These are phyloP conservation scores for Caloenas nicobarica DNA, from an alignment of 2,113 vertebrate genomes.

Conservation along the genomic window DNA sequence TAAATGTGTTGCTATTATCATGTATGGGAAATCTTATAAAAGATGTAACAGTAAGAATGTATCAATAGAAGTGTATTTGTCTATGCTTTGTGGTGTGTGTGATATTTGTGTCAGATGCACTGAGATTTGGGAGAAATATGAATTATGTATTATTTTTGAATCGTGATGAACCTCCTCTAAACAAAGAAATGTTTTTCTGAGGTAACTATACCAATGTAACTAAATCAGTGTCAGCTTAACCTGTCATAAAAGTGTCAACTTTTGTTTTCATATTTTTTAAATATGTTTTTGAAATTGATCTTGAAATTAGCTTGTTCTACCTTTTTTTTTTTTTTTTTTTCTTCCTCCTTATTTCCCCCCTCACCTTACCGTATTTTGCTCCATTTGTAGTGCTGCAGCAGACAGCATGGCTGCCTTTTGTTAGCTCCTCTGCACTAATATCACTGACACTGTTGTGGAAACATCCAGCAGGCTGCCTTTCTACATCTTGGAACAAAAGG, in stretches of 20 bases:
- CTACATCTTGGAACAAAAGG: background rate
- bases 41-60: background rate
- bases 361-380: slow-evolving; percentile 2
- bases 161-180: background rate
- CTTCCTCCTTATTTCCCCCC: too few species aligned
- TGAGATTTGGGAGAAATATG: slow-evolving; percentile 39
- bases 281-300: background rate
- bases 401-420: slow-evolving; percentile 65
- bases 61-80: background rate
- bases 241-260: background rate
- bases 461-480: background rate
- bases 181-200: slow-evolving; percentile 54
- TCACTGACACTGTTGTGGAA: background rate
- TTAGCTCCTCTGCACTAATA: slow-evolving; percentile 34
- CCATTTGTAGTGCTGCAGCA: slow-evolving; percentile 8
- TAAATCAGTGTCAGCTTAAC: background rate
- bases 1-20: slow-evolving; percentile 43
- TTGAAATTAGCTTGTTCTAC: background rate
- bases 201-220: background rate
- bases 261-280: background rate
- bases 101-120: background rate
- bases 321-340: background rate
- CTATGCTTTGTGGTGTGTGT: background rate
- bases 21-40: background rate
- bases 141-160: background rate